These are phyloP conservation scores for Operophtera brumata DNA, from an alignment of 2,888 invertebrate species.

Conservation along the genomic window DNA sequence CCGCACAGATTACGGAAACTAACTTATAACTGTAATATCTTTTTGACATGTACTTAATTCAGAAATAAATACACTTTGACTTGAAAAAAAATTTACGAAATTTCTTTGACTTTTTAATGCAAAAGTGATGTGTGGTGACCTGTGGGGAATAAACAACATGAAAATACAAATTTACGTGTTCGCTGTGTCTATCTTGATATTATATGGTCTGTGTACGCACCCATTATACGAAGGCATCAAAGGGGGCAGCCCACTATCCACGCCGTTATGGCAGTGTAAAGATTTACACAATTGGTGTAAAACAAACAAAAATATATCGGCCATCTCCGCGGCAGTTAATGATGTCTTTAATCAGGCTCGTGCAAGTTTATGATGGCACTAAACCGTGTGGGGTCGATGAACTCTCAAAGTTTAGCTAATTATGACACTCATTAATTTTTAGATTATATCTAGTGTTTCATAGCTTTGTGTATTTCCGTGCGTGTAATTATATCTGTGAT, in stretches of 20 bases:
- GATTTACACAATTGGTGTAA: conserved; percentile 55
- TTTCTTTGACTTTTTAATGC: too few species aligned
- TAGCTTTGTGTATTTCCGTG: conserved; percentile 13
- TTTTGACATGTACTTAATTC: too few species aligned
- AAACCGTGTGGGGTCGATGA: conserved; percentile 57
- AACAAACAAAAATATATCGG: conserved; percentile 52
- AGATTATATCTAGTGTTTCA: conserved; percentile 4
- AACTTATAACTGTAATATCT: too few species aligned
- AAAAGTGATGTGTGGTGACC: too few species aligned
- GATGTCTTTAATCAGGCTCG: conserved; percentile 62
- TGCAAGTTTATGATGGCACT: conserved; percentile 59
- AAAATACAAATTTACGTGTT: too few species aligned
- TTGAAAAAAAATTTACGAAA: too few species aligned
- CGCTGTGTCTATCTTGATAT: too few species aligned
- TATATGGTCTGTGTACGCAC: conserved; percentile 5
- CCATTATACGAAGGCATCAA: conserved; percentile 34
- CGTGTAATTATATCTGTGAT: background rate
- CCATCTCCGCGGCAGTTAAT: conserved; percentile 48
- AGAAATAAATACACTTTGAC: too few species aligned
- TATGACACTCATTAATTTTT: conserved; percentile 25
- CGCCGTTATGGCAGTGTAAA: conserved; percentile 43
- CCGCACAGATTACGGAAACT: too few species aligned
- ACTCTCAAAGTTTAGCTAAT: conserved; percentile 47
- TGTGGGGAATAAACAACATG: too few species aligned
- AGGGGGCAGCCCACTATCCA: conserved; percentile 35